phyloP scores from a whole-genome alignment of 2,888 invertebrate species.

The Leucophenga maculata region DNA sequence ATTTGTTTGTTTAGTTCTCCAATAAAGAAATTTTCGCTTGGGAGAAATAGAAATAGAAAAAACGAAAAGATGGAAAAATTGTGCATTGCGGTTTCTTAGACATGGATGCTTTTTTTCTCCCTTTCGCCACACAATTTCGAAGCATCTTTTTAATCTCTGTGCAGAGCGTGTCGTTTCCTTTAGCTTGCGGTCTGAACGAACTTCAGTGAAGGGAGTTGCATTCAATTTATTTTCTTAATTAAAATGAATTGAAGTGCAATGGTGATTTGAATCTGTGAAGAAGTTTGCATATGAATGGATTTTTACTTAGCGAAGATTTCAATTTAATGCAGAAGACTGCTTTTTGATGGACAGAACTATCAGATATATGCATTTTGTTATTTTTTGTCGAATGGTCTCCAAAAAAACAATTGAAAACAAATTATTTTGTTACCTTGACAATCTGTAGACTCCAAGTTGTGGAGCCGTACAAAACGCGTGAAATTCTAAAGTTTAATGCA shows the following conservation, averaged over 20 bases:
- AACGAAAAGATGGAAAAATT: background rate
- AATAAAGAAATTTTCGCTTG: background rate
- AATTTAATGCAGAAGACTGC: background rate
- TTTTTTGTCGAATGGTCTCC: too few relatives aligned
- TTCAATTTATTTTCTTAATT: conserved; percentile 25
- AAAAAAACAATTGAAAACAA: too few relatives aligned
- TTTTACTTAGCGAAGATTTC: background rate
- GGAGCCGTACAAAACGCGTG: too few relatives aligned
- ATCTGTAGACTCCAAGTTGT: too few relatives aligned
- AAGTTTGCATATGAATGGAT: background rate
- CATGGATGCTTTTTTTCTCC: background rate
- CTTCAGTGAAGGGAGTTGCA: background rate
- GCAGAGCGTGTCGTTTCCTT: background rate
- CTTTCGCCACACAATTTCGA: background rate
- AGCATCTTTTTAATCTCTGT: background rate
- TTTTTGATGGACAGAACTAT: too few relatives aligned
- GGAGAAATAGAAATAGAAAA: background rate
- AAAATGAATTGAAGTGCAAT: conserved; percentile 8
- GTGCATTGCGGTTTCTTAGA: conserved; percentile 11
- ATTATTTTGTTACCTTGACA: too few relatives aligned
- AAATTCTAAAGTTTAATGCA: too few relatives aligned
- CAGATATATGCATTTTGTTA: too few relatives aligned
- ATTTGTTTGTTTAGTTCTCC: conserved; percentile 19
- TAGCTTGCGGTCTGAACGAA: conserved; percentile 11
- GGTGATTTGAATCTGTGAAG: background rate